A percentile compares a stretch with the other conserved stretches of the same genome.
Evolutionary conservation across 1,140 invertebrate genomes (phyloP).

Genomic region (Tenebrio molitor): DNA sequence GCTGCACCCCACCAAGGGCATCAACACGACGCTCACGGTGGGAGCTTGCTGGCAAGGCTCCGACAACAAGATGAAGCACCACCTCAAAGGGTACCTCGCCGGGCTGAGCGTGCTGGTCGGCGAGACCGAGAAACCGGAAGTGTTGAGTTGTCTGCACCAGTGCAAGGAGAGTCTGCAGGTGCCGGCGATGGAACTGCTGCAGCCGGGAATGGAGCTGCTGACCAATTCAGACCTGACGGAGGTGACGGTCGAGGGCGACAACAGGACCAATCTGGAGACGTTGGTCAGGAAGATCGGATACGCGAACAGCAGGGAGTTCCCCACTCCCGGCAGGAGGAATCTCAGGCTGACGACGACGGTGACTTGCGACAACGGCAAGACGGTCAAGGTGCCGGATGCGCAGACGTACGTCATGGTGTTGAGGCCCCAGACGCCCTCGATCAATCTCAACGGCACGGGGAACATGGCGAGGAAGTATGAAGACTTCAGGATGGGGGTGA

Average conservation of each 20-base stretch:
- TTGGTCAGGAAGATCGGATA: slow-evolving; percentile 91
- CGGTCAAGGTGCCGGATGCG: slow-evolving; percentile 79
- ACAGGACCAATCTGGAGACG: slow-evolving; percentile 89
- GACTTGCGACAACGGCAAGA: slow-evolving; percentile 79
- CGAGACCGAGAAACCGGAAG: slow-evolving; percentile 82
- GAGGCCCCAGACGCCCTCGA: slow-evolving; percentile 86
- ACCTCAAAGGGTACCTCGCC: slow-evolving; percentile 89
- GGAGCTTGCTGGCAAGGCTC: slow-evolving; percentile 98
- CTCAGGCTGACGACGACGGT: slow-evolving; percentile 86
- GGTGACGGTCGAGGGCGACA: slow-evolving; percentile 91
- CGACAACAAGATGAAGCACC: slow-evolving; percentile 88
- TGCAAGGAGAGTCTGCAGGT: slow-evolving; percentile 89
- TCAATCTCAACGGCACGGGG: slow-evolving; percentile 85
- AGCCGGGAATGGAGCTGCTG: slow-evolving; percentile 80
- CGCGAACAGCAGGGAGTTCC: slow-evolving; percentile 89
- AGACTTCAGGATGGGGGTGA: slow-evolving; percentile 85
- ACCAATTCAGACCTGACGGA: slow-evolving; percentile 88
- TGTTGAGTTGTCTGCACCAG: slow-evolving; percentile 86
- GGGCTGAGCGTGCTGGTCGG: slow-evolving; percentile 88
- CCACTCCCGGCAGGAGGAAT: slow-evolving; percentile 92
- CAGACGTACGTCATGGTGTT: slow-evolving; percentile 91
- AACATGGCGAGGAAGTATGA: slow-evolving; percentile 89
- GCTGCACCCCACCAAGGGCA: slow-evolving; percentile 93
- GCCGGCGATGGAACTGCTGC: slow-evolving; percentile 81
- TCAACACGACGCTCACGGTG: slow-evolving; percentile 94